Evolutionary conservation across 2,113 vertebrate genomes (phyloP).

Genomic region (Cheirogaleus medius): DNA sequence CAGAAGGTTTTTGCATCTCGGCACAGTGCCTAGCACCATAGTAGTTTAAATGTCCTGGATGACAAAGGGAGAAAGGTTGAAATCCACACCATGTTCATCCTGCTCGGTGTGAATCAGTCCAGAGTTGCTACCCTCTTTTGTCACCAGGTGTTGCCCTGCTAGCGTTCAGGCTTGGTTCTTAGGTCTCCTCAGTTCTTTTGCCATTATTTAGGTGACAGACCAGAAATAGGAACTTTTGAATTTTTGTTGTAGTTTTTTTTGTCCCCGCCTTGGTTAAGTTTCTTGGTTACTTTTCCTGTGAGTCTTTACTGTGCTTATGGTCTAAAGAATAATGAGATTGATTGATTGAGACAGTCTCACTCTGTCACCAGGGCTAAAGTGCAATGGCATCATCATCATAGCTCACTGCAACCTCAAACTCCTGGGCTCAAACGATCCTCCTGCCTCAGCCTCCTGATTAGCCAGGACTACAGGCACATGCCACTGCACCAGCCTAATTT

Average conservation of each 20-base stretch:
- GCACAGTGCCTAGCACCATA: too few relatives aligned
- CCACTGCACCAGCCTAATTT: background rate
- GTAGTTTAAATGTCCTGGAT: background rate
- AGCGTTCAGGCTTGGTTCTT: background rate
- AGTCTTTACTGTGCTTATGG: background rate
- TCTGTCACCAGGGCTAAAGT: too few relatives aligned
- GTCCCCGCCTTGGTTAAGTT: background rate
- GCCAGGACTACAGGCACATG: too few relatives aligned
- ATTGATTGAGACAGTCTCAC: too few relatives aligned
- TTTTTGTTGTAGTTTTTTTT: background rate
- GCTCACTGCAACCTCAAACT: too few relatives aligned
- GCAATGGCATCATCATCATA: too few relatives aligned
- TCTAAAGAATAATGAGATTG: background rate
- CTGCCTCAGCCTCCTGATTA: too few relatives aligned
- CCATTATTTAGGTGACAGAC: slow-evolving; percentile 26
- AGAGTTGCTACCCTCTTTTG: background rate
- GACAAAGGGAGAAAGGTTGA: background rate
- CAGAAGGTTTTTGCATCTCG: background rate
- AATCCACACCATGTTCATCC: background rate
- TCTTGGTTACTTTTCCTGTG: background rate
- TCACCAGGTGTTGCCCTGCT: background rate
- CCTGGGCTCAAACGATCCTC: too few relatives aligned
- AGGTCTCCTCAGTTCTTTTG: background rate
- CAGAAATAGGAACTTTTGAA: background rate
- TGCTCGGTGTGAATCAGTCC: background rate